These are phyloP conservation scores for Cheiracanthium punctorium DNA, from an alignment of 2,888 invertebrate genomes.

Conservation along the genomic window DNA sequence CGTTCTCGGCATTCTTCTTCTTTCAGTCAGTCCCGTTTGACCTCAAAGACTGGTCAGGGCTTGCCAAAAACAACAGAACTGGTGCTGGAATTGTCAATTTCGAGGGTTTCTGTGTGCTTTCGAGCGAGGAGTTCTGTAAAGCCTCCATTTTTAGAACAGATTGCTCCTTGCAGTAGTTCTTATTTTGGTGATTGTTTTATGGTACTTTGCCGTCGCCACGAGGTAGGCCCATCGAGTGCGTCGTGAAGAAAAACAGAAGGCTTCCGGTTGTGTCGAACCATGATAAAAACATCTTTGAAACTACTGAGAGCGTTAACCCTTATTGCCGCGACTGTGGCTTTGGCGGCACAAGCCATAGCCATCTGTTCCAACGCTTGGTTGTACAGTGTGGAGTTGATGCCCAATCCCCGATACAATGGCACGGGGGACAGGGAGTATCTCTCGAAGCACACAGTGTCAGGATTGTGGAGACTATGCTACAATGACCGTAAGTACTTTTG, in stretches of 20 bases:
- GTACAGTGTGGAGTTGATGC: slow-evolving; percentile 89
- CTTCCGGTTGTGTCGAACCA: slow-evolving; percentile 37
- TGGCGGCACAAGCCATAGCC: slow-evolving; percentile 84
- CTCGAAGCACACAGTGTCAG: slow-evolving; percentile 86
- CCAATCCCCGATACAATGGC: slow-evolving; percentile 81
- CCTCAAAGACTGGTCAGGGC: not conserved
- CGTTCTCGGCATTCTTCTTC: not conserved
- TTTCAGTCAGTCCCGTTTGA: not conserved
- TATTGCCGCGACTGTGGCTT: slow-evolving; percentile 83
- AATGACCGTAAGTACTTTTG: slow-evolving; percentile 86
- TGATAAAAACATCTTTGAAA: slow-evolving; percentile 62
- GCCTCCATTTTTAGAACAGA: not conserved
- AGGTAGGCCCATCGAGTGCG: not conserved
- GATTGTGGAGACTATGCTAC: slow-evolving; percentile 87
- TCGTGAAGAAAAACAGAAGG: not conserved
- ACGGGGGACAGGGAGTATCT: slow-evolving; percentile 83
- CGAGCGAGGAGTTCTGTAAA: not conserved
- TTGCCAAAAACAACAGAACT: not conserved
- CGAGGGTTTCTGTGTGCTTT: not conserved
- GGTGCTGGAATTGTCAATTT: not conserved
- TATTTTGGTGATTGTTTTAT: too few species aligned
- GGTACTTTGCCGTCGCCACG: not conserved
- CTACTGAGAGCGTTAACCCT: slow-evolving; percentile 73
- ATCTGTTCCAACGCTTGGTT: slow-evolving; percentile 90
- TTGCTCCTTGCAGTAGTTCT: too few species aligned